Percentiles rank a stretch among this genome's conserved stretches.
Conservation (phyloP, 2,797 vertebrate species). For the Pangasius mekongensis region DNA sequence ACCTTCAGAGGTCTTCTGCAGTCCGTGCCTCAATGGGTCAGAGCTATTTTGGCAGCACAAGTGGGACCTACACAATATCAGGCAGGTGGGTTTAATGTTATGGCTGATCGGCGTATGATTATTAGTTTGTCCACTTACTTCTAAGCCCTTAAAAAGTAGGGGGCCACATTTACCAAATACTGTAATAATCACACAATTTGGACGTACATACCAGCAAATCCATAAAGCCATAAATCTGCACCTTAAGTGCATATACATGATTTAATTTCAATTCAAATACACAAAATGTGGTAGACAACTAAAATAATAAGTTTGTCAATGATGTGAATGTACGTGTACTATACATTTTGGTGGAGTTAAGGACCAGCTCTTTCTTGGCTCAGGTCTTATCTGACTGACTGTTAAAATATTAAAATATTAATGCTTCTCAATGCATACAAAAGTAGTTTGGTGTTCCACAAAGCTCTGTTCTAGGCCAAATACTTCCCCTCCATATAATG, state of each 20-base stretch:
- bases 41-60: neutral
- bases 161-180: neutral
- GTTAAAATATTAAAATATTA: neutral
- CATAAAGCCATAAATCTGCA: neutral
- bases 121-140: neutral
- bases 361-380: neutral
- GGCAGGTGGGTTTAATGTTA: too few species aligned
- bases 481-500: neutral
- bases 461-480: neutral
- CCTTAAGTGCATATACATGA: neutral
- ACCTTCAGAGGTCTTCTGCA: neutral
- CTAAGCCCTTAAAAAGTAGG: neutral
- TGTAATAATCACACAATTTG: neutral
- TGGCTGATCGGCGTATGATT: neutral
- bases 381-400: neutral
- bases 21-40: neutral
- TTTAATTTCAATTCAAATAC: neutral
- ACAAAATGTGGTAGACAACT: neutral
- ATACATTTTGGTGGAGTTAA: neutral
- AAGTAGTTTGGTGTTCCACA: neutral
- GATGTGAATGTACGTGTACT: neutral
- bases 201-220: neutral
- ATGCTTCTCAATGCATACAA: neutral
- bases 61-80: neutral
- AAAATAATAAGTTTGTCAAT: neutral